Percentiles rank a stretch among this genome's conserved stretches.
Evolutionary conservation across 2,888 invertebrate genomes (phyloP).

Genomic region (Harmothoe impar): DNA sequence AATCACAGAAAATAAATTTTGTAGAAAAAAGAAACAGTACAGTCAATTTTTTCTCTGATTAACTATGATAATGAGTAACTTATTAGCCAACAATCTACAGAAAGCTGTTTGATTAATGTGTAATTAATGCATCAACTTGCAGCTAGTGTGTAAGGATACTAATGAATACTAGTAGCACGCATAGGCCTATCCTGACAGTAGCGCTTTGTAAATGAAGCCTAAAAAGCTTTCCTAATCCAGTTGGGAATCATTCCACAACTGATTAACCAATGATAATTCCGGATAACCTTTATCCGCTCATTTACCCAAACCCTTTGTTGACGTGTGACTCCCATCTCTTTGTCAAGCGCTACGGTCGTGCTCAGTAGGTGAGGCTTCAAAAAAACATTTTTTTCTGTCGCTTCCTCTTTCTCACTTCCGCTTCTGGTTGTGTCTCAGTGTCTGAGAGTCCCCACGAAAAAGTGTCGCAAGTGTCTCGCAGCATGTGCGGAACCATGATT

Average conservation of each 20-base stretch:
- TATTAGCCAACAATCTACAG: neutral
- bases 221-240: too few relatives aligned
- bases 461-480: slow-evolving; percentile 7
- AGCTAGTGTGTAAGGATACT: neutral
- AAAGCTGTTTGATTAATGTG: neutral
- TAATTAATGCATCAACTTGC: neutral
- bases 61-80: neutral
- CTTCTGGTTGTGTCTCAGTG: slow-evolving; percentile 42
- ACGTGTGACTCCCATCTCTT: slow-evolving; percentile 29
- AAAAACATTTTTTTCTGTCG: slow-evolving; percentile 33
- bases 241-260: too few relatives aligned
- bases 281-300: neutral
- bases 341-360: slow-evolving; percentile 59
- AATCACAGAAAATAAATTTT: neutral
- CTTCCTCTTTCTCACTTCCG: slow-evolving; percentile 55
- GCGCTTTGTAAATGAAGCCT: too few relatives aligned
- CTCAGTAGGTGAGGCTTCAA: slow-evolving; percentile 55
- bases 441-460: slow-evolving; percentile 8
- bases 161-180: slow-evolving; percentile 3
- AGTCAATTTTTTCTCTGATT: neutral
- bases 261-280: too few relatives aligned
- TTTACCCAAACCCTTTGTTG: slow-evolving; percentile 35
- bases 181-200: slow-evolving; percentile 7
- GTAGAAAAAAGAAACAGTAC: neutral
- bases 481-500: slow-evolving; percentile 1